Evolutionary conservation across 2,113 vertebrate genomes (phyloP), one percentile per base, ranked within the genome.

Genomic region (Pelmatolapia mariae): DNA sequence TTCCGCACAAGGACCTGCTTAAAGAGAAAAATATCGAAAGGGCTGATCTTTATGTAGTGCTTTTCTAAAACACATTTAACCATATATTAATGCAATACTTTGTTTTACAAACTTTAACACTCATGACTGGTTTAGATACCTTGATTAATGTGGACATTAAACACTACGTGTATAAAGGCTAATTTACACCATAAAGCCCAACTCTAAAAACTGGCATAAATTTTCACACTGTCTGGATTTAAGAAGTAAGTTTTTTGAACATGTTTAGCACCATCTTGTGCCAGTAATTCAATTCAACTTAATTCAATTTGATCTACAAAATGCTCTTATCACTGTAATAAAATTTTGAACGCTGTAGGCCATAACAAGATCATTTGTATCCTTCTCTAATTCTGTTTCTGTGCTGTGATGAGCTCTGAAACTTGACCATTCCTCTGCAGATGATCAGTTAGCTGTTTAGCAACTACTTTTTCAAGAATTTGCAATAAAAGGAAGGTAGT

Each of bases 401-500:
- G 18, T 31, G 15, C 26, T 59, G 56, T 61, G 57, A 1, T 33
- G 61, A 8, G 61, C 18, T 66, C 6, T 66, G 4, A 66, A 66
- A 38, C 61, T 0, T 66, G 59, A n/a, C 59, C 0, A 63, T 63
- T 63, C 29, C 59, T 63, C 31, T 63, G 18, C 18, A 63, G 2
- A 36, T 63, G 59, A n/a, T 5, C 61, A 0, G 18, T 38, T 38
- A 38, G 31, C 61, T 0, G 31, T 66, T 66, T 38, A 5, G 4
- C 33, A 38, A 66, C 31, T 66, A 66, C 0, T 12, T 0, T 19
- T 63, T 3, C 10, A 63, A 36, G 0, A 0, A 0, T 63, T 63
- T 63, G 59, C 10, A 31, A 38, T 38, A 66, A 38, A 36, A 66
- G 31, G 61, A 1, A 36, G 10, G 0, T 36, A n/a, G 31, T 36